Evolutionary conservation across 2,113 vertebrate species (phyloP), one percentile per base, ranked within the genome.

Genomic region (Penelope pileata): DNA sequence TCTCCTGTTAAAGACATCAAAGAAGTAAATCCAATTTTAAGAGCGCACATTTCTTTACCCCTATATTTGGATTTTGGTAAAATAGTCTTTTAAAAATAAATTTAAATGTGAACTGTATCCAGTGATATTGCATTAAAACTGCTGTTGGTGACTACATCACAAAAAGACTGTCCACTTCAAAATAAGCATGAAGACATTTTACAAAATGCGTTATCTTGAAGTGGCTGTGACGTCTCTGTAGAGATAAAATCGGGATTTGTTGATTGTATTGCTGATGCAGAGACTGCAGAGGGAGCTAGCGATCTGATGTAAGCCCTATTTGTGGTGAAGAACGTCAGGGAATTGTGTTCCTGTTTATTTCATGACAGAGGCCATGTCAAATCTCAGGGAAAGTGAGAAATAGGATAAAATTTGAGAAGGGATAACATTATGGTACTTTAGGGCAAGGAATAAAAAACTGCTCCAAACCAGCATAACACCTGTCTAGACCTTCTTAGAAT

Each of bases 251-350:
- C 0, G 5, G 23, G 4, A 50, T 67, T 48, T n/a, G 19, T 36
- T 60, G 40, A 1, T 53, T 66, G 51, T 60, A 7, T 8, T 72
- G 79, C 42, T 81, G 83, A 32, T 38, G 79, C 87, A 40, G 83
- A 32, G 90, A 10, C 94, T 90, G 91, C 85, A 97, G 96, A 91
- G 94, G 94, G 94, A 91, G 90, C 96, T 40, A 56, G 26, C 0
- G 36, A 12, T 29, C 93, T 67, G 30, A 64, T 12, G 24, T 9
- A 48, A 69, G 18, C 17, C 50, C 38, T 17, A 0, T 8, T 40
- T 7, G 43, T 66, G 64, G 36, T 9, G 3, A 6, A 50, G 58
- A 66, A 34, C 9, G 32, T 9, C 63, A 43, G 56, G 47, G 42
- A 34, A 75, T 62, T 53, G 36, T 12, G 23, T 27, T 80, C 16